These are phyloP conservation scores for Sebastes reedi DNA, from an alignment of 2,797 vertebrate species.

Conservation along the genomic window DNA sequence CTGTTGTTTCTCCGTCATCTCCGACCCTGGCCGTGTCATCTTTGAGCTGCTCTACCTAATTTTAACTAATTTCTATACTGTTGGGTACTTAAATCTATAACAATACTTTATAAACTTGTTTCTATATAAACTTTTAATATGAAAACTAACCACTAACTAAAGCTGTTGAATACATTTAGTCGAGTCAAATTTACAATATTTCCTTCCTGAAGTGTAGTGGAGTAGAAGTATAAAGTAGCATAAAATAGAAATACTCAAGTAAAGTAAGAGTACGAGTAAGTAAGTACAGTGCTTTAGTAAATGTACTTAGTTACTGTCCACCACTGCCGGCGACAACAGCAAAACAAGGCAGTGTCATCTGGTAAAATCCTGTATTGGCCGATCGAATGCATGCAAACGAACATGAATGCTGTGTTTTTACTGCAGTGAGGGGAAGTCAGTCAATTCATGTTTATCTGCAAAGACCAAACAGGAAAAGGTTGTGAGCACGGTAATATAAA, in stretches of 20 bases:
- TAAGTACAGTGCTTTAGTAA: too few species aligned
- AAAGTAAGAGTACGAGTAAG: neutral
- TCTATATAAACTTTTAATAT: rapidly evolving
- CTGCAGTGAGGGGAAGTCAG: neutral
- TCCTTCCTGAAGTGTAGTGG: neutral
- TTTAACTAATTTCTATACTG: neutral
- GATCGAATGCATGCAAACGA: neutral
- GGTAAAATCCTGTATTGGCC: neutral
- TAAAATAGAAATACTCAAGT: neutral
- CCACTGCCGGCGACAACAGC: neutral
- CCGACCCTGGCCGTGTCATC: too few species aligned
- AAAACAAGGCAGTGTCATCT: neutral
- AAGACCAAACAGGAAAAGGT: neutral
- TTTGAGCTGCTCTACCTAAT: too few species aligned
- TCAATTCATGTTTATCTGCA: neutral
- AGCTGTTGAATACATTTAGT: too few species aligned
- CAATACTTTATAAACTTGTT: neutral
- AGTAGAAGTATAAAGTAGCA: neutral
- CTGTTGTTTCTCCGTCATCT: too few species aligned
- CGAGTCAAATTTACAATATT: neutral
- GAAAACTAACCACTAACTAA: neutral
- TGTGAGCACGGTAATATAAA: neutral
- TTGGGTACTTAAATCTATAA: neutral
- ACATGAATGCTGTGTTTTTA: neutral
- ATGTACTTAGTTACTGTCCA: neutral